Percentiles rank a stretch among this genome's conserved stretches.
These are phyloP conservation scores for Ormia ochracea DNA, from an alignment of 2,888 invertebrate genomes.

Conservation along the genomic window DNA sequence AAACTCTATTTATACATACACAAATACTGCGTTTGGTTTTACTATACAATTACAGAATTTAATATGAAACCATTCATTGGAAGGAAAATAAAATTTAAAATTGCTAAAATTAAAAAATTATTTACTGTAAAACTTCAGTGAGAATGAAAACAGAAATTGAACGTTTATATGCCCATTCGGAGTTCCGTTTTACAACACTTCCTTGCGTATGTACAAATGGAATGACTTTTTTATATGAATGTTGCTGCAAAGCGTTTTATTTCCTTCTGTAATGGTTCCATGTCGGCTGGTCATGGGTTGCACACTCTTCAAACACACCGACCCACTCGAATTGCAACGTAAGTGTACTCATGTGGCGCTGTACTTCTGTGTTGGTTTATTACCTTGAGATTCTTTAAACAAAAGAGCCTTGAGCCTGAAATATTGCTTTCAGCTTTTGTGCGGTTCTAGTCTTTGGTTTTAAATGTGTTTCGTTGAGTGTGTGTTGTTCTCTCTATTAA, in stretches of 20 bases:
- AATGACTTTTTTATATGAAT: neutral
- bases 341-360: conserved; percentile 2
- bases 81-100: no score
- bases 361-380: conserved; percentile 41
- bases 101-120: no score
- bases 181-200: no score
- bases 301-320: neutral
- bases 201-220: neutral
- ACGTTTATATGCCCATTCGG: no score
- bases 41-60: no score
- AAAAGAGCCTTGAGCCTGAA: conserved; percentile 59
- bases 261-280: neutral
- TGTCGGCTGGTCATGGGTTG: neutral
- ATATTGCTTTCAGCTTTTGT: conserved; percentile 46
- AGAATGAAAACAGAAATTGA: no score
- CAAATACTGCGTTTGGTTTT: no score
- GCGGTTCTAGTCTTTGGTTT: conserved; percentile 3
- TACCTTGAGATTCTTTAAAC: conserved; percentile 55
- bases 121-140: no score
- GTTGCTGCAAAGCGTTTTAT: neutral
- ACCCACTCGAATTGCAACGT: neutral
- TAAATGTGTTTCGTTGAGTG: conserved; percentile 9
- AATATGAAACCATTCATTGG: no score
- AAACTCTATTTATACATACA: no score
- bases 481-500: neutral